Evolutionary conservation across 1,140 invertebrate genomes (phyloP).

Genomic region (Hyles euphorbiae): DNA sequence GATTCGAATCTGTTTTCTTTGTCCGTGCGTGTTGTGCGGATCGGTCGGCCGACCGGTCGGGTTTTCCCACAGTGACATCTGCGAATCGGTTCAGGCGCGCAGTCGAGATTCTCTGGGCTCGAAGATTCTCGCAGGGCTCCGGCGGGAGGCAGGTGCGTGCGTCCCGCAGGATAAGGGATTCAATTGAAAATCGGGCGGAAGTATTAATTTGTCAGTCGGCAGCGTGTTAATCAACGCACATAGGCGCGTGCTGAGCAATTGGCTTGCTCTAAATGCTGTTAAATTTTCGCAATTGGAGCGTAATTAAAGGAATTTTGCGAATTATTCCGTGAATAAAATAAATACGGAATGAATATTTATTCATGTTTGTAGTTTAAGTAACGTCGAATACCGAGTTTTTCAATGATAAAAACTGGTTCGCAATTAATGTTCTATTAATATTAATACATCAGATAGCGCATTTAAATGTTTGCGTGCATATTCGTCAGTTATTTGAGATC

Average conservation of each 20-base stretch:
- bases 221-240: constrained; percentile 21
- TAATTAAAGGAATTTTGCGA: no score
- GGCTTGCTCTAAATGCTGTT: background rate
- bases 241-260: background rate
- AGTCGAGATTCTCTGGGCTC: constrained; percentile 23
- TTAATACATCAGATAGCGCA: no score
- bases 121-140: constrained; percentile 27
- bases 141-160: constrained; percentile 28
- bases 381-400: no score
- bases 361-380: no score
- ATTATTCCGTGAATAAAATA: no score
- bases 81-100: constrained; percentile 21
- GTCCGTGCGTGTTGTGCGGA: constrained; percentile 35
- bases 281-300: no score
- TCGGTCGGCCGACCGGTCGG: constrained; percentile 26
- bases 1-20: constrained; percentile 67
- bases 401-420: no score
- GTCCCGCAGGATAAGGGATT: constrained; percentile 30
- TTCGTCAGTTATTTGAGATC: no score
- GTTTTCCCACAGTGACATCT: constrained; percentile 24
- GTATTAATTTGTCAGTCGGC: constrained; percentile 33
- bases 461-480: no score
- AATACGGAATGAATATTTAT: no score
- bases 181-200: constrained; percentile 35
- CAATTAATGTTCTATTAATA: no score